Evolutionary conservation across 2,113 vertebrate genomes (phyloP).

Genomic region (Xyrauchen texanus): DNA sequence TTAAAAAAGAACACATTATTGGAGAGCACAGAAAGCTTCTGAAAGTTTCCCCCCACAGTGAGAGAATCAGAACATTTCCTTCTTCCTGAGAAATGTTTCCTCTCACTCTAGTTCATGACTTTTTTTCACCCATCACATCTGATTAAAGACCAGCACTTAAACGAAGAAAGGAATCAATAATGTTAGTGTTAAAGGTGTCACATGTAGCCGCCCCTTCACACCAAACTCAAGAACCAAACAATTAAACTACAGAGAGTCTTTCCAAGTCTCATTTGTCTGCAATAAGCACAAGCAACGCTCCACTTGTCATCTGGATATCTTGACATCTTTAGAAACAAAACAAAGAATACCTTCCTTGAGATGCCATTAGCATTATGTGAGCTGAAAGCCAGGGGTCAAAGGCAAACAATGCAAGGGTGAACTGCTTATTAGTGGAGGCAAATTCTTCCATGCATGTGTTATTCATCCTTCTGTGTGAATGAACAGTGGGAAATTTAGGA

Average conservation of each 20-base stretch:
- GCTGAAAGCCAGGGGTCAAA: neutral
- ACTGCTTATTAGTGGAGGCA: conserved; percentile 2
- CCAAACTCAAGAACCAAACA: neutral
- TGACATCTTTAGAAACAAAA: conserved; percentile 15
- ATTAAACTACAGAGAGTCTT: neutral
- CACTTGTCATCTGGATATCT: neutral
- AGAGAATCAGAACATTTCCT: neutral
- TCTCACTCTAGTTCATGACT: neutral
- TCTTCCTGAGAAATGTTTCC: conserved; percentile 8
- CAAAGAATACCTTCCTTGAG: neutral
- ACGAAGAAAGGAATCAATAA: neutral
- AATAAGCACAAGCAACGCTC: neutral
- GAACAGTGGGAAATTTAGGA: conserved; percentile 26
- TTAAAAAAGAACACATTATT: neutral
- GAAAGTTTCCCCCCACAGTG: neutral
- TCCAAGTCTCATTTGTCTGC: neutral
- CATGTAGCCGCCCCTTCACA: neutral
- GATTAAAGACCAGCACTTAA: conserved; percentile 17
- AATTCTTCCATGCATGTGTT: conserved; percentile 1
- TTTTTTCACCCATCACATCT: conserved; percentile 20
- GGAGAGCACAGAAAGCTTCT: too few species aligned
- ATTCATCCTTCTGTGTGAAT: conserved; percentile 27
- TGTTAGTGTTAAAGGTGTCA: neutral
- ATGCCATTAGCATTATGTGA: neutral
- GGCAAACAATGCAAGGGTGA: conserved; percentile 11